Conservation (phyloP, 2,797 vertebrate genomes). For the Hapalemur alaotrensis region DNA sequence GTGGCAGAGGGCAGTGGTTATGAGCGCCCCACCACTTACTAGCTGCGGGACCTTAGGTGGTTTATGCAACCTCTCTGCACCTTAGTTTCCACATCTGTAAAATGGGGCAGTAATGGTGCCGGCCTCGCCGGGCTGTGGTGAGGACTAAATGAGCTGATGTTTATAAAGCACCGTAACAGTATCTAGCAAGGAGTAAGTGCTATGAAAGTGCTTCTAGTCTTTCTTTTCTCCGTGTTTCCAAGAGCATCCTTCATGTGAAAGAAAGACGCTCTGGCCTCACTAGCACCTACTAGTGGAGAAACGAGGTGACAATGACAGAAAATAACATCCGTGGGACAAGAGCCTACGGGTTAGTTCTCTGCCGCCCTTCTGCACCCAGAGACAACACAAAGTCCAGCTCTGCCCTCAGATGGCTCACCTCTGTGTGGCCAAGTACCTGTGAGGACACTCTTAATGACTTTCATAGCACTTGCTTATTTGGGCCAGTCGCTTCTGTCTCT, state of each 20-base stretch:
- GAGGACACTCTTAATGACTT: neutral
- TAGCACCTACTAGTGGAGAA: neutral
- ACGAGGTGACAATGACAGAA: neutral
- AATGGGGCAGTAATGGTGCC: neutral
- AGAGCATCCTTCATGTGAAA: neutral
- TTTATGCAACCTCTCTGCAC: neutral
- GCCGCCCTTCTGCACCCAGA: neutral
- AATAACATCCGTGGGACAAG: fast-evolving
- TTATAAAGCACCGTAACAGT: neutral
- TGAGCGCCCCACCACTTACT: neutral
- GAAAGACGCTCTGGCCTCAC: neutral
- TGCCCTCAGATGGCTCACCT: neutral
- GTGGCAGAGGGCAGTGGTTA: neutral
- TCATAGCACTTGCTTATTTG: neutral
- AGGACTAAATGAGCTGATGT: neutral
- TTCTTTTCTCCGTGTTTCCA: neutral
- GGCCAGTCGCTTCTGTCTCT: neutral
- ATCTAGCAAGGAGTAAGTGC: neutral
- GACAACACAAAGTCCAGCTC: neutral
- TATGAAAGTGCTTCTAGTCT: neutral
- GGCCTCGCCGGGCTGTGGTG: neutral
- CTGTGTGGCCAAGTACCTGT: neutral
- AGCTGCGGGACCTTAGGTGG: neutral
- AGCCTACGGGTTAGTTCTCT: neutral
- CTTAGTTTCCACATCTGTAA: neutral